Evolutionary conservation across 2,888 invertebrate species (phyloP).

Genomic region (Lasioglossum malachurum): DNA sequence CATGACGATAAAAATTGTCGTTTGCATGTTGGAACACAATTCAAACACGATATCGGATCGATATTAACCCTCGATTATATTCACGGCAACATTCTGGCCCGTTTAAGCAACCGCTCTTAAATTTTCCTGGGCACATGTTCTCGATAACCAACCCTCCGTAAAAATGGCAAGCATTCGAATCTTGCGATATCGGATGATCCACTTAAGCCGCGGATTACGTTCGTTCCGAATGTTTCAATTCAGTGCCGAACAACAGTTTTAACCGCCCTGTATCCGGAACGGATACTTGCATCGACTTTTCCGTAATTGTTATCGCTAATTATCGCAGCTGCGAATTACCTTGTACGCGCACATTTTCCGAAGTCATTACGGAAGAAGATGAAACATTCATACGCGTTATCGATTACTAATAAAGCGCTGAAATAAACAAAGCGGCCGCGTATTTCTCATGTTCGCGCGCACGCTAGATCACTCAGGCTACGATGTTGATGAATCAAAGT

Average conservation of each 20-base stretch:
- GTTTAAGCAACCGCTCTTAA: not conserved
- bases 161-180: not conserved
- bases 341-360: not conserved
- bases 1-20: not conserved
- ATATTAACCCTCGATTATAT: not conserved
- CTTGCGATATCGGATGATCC: not conserved
- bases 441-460: not conserved
- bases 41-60: not conserved
- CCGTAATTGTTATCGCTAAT: not conserved
- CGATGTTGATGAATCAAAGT: not conserved
- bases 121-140: not conserved
- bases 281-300: not conserved
- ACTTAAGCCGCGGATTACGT: not conserved
- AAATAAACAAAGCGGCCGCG: not conserved
- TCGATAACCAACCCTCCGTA: not conserved
- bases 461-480: too few species aligned
- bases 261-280: not conserved
- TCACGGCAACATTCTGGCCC: not conserved
- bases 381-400: not conserved
- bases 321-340: not conserved
- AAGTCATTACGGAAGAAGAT: not conserved
- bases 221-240: not conserved
- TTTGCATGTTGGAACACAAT: not conserved
- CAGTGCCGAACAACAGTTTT: not conserved
- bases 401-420: not conserved